Conservation (phyloP, 2,888 invertebrate species). For the Morpho achilles region DNA sequence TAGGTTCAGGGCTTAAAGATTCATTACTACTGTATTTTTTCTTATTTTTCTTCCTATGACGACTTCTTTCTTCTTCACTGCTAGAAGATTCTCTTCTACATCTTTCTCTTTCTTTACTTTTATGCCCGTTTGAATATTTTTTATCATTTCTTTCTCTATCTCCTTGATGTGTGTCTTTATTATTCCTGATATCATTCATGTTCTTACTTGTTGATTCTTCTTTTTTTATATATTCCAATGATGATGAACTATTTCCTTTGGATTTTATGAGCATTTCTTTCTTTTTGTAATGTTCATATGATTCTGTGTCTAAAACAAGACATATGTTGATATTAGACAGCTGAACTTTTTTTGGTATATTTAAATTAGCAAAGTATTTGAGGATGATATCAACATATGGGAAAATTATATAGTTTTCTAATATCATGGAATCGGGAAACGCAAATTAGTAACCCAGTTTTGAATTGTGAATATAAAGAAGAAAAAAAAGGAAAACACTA, state of each 20-base stretch:
- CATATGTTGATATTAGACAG: too few species aligned
- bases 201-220: constrained; percentile 43
- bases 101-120: constrained; percentile 31
- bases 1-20: constrained; percentile 47
- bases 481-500: too few species aligned
- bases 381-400: too few species aligned
- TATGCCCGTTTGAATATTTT: constrained; percentile 41
- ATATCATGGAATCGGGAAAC: too few species aligned
- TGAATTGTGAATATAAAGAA: too few species aligned
- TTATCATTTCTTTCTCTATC: constrained; percentile 33
- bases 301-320: constrained; percentile 79
- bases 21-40: constrained; percentile 46
- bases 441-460: too few species aligned
- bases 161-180: constrained; percentile 28
- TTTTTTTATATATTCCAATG: constrained; percentile 23
- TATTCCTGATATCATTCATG: constrained; percentile 34
- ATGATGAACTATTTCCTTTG: constrained; percentile 37
- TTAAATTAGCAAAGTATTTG: too few species aligned
- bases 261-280: constrained; percentile 53
- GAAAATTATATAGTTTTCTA: too few species aligned
- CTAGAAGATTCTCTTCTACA: constrained; percentile 37
- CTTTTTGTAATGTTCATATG: constrained; percentile 84
- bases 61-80: constrained; percentile 31
- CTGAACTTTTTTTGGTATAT: too few species aligned
- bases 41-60: constrained; percentile 24